Conservation (phyloP, 2,888 invertebrate genomes). For the Bellardia bayeri region DNA sequence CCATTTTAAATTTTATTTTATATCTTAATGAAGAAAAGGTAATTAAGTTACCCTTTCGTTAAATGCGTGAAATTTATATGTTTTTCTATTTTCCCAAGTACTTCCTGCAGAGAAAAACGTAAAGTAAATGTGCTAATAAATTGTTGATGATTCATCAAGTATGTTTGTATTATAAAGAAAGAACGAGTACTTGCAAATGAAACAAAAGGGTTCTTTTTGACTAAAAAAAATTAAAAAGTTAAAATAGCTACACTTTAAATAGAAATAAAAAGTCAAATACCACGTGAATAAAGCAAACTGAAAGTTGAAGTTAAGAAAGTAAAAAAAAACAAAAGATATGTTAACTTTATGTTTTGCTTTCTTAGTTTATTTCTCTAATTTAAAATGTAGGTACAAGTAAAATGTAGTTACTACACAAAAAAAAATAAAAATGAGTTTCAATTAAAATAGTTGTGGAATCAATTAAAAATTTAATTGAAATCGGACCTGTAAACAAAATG, state of each 20-base stretch:
- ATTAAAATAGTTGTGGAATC: too few relatives aligned
- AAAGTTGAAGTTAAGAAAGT: background rate
- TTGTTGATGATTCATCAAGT: constrained; percentile 21
- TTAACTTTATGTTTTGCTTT: background rate
- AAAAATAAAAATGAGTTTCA: too few relatives aligned
- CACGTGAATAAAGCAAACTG: too few relatives aligned
- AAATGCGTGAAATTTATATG: background rate
- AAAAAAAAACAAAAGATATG: background rate
- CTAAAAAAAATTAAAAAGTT: background rate
- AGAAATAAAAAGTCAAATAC: background rate
- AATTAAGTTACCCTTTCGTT: constrained; percentile 30
- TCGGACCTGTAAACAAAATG: too few relatives aligned
- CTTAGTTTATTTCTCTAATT: constrained; percentile 16
- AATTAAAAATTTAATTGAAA: too few relatives aligned
- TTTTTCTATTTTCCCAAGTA: background rate
- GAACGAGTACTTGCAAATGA: background rate
- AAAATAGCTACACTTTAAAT: constrained; percentile 1
- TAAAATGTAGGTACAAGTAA: background rate
- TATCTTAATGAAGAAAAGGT: constrained; percentile 18
- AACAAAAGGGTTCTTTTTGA: background rate
- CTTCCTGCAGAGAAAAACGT: background rate
- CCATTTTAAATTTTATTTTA: background rate
- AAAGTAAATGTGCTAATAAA: constrained; percentile 28
- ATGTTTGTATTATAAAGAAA: background rate
- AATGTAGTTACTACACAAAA: too few relatives aligned